Conservation (phyloP, 2,888 invertebrate genomes). For the Drosophila mettleri region DNA sequence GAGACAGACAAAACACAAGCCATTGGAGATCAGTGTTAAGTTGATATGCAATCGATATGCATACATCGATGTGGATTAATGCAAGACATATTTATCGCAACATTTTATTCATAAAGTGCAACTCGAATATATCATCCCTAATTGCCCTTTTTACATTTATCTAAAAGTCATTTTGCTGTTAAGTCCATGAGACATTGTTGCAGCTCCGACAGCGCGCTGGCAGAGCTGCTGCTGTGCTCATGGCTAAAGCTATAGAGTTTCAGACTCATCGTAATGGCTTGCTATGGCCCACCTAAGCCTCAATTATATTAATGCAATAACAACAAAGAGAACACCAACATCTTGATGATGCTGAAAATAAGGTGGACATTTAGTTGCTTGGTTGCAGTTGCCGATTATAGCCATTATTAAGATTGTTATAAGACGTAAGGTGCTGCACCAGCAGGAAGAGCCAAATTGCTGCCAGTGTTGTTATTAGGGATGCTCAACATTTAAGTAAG, state of each 20-base stretch:
- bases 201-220: background rate
- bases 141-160: background rate
- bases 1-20: background rate
- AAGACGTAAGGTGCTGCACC: constrained; percentile 12
- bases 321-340: background rate
- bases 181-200: background rate
- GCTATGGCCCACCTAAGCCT: background rate
- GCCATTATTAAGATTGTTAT: constrained; percentile 42
- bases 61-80: background rate
- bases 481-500: background rate
- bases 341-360: background rate
- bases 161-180: background rate
- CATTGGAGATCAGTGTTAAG: constrained; percentile 13
- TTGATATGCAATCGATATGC: constrained; percentile 12
- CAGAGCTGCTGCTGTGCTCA: background rate
- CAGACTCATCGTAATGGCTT: background rate
- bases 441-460: background rate
- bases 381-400: constrained; percentile 24
- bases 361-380: constrained; percentile 5
- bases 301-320: constrained; percentile 19
- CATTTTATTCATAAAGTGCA: too few relatives aligned
- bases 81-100: background rate
- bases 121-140: background rate
- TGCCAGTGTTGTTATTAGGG: constrained; percentile 6
- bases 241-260: background rate